phyloP scores from a whole-genome alignment of 2,113 vertebrate genomes.

The Eublepharis macularius region DNA sequence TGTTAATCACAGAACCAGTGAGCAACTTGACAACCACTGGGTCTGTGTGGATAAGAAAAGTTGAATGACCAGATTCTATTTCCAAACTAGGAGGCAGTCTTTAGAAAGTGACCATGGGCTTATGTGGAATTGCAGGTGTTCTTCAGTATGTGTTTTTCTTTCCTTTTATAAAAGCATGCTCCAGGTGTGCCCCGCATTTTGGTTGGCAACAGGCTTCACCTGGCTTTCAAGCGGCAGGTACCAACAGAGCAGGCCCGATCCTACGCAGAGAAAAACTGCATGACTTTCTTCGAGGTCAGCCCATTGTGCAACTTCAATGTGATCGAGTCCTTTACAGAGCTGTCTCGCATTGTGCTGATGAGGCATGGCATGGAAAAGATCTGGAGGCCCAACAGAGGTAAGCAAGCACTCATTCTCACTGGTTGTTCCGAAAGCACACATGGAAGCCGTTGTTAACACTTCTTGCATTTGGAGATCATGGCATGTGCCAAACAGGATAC shows the following conservation, averaged over 20 bases:
- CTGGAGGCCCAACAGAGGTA: conserved; percentile 96
- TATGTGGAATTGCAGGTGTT: too few relatives aligned
- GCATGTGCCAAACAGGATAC: too few relatives aligned
- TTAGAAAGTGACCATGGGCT: background rate
- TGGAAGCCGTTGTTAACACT: background rate
- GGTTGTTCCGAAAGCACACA: background rate
- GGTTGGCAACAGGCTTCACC: conserved; percentile 94
- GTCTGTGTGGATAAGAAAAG: background rate
- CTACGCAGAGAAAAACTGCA: conserved; percentile 96
- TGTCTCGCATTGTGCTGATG: conserved; percentile 98
- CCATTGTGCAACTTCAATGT: conserved; percentile 99
- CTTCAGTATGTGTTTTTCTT: background rate
- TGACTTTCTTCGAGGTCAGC: conserved; percentile 99
- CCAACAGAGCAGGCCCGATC: conserved; percentile 94
- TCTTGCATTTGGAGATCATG: background rate
- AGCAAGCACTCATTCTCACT: conserved; percentile 27
- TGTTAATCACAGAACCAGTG: background rate
- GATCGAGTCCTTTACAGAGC: conserved; percentile 95
- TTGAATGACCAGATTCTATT: background rate
- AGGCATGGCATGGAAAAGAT: conserved; percentile 99
- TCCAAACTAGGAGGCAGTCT: background rate
- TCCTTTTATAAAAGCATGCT: conserved; percentile 81
- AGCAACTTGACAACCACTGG: background rate
- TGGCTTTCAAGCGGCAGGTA: conserved; percentile 96
- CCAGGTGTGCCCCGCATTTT: conserved; percentile 96